Evolutionary conservation across 1,140 invertebrate genomes (phyloP).

Genomic region (Drosophila ambigua): DNA sequence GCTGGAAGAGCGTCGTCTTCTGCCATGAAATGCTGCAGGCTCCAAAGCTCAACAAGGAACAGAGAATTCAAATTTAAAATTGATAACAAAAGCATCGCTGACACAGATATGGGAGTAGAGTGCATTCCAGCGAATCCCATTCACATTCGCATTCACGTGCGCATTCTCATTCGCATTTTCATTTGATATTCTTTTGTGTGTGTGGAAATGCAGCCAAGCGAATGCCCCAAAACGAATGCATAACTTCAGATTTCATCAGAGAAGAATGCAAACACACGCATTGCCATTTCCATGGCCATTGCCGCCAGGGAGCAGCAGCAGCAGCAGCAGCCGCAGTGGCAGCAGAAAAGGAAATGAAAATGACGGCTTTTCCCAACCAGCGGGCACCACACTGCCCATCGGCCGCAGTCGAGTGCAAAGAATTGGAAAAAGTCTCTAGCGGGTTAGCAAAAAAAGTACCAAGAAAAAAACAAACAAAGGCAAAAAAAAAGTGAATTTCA

Average conservation of each 20-base stretch:
- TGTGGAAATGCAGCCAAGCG: constrained; percentile 45
- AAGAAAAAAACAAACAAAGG: constrained; percentile 1
- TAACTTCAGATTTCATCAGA: constrained; percentile 49
- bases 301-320: constrained; percentile 8
- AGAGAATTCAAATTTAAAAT: constrained; percentile 30
- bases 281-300: constrained; percentile 19
- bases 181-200: constrained; percentile 20
- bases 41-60: neutral
- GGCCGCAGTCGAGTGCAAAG: constrained; percentile 51
- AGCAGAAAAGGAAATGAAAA: constrained; percentile 32
- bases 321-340: constrained; percentile 20
- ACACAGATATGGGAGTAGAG: constrained; percentile 48
- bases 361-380: constrained; percentile 6
- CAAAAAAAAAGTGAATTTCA: constrained; percentile 2
- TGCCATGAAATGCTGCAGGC: neutral
- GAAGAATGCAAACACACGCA: constrained; percentile 48
- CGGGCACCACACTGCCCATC: constrained; percentile 14
- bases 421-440: constrained; percentile 43
- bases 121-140: constrained; percentile 12
- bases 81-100: constrained; percentile 51
- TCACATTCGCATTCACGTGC: neutral
- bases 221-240: constrained; percentile 28
- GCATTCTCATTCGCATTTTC: constrained; percentile 3
- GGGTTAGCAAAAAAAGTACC: neutral
- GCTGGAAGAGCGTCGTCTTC: neutral